A percentile compares a stretch with the other conserved stretches of the same genome.
Conservation (phyloP, 2,888 invertebrate genomes). For the Limnephilus auricula region DNA sequence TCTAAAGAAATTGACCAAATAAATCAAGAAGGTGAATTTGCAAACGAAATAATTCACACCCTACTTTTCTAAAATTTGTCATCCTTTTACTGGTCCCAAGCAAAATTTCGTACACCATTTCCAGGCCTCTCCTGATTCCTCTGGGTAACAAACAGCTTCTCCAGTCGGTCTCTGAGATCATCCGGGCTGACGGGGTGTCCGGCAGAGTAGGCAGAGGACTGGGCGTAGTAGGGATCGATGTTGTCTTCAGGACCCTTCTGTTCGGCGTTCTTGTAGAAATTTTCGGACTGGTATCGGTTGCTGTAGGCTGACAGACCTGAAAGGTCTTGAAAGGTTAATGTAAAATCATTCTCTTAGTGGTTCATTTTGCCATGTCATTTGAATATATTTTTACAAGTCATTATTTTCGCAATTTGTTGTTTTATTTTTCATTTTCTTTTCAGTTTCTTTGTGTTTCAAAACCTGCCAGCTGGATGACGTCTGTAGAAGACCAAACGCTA, state of each 20-base stretch:
- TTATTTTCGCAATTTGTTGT: too few relatives aligned
- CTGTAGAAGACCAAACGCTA: too few relatives aligned
- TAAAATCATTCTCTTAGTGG: neutral
- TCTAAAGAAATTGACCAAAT: too few relatives aligned
- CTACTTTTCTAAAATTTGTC: neutral
- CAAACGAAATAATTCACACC: neutral
- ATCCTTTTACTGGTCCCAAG: slow-evolving; percentile 57
- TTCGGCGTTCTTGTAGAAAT: slow-evolving; percentile 51
- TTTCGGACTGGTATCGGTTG: slow-evolving; percentile 59
- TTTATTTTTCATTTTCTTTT: too few relatives aligned
- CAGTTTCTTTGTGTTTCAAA: too few relatives aligned
- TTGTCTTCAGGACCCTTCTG: slow-evolving; percentile 71
- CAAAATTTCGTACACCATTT: slow-evolving; percentile 59
- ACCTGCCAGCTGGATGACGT: too few relatives aligned
- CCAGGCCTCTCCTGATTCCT: slow-evolving; percentile 68
- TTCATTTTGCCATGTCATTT: too few relatives aligned
- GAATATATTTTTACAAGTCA: too few relatives aligned
- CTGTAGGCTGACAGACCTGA: slow-evolving; percentile 61
- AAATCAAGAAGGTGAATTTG: neutral
- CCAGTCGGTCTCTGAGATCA: slow-evolving; percentile 76
- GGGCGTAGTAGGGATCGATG: slow-evolving; percentile 70
- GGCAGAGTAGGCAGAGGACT: slow-evolving; percentile 68
- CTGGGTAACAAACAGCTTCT: slow-evolving; percentile 76
- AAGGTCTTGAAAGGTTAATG: neutral
- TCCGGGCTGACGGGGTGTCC: slow-evolving; percentile 75